Evolutionary conservation across 2,888 invertebrate species (phyloP), one percentile per base, ranked within the genome.

Genomic region (Philopedon plagiatum): DNA sequence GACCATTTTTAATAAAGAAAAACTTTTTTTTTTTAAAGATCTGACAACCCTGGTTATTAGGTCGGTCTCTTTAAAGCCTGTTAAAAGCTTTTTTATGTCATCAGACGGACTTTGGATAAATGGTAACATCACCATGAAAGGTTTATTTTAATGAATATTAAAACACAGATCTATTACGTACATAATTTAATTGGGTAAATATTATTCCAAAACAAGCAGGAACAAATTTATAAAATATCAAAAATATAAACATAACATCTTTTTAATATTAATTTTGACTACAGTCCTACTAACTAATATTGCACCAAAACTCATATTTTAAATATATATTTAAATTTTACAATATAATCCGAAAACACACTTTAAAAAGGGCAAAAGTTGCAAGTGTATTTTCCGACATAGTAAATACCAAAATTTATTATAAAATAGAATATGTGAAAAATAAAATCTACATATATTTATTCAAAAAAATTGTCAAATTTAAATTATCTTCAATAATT

Each of bases 211-310:
- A 44, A 60, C 60, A 60, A 60, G 44, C 23, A 46, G 2, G 32
- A 61, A 61, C 39, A 61, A 61, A 66, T 58, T 66, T 29, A 63
- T 70, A 69, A 69, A 69, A 69, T 70, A 70, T 70, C 63, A 70
- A 70, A 70, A 70, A 70, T 70, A 70, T 57, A 70, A 70, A 70
- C 70, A 58, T 66, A 58, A 58, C 58, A 58, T 66, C 37, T 58
- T 44, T 9, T 61, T 18, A 46, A 46, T 21, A 29, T 46, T 44
- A 66, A 66, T 66, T 66, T 66, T 58, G 58, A 19, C 34, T 66
- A 23, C 29, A 21, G 8, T 29, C 21, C 13, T 56, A 44, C 26
- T 9, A 56, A 57, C 58, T 58, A 49, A 15, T 66, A 66, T 66
- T 66, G 66, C 66, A 66, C 66, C 29, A 56, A 66, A 26, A 32